These are phyloP conservation scores for Loxodonta africana DNA, from an alignment of 2,113 vertebrate species.

Conservation along the genomic window DNA sequence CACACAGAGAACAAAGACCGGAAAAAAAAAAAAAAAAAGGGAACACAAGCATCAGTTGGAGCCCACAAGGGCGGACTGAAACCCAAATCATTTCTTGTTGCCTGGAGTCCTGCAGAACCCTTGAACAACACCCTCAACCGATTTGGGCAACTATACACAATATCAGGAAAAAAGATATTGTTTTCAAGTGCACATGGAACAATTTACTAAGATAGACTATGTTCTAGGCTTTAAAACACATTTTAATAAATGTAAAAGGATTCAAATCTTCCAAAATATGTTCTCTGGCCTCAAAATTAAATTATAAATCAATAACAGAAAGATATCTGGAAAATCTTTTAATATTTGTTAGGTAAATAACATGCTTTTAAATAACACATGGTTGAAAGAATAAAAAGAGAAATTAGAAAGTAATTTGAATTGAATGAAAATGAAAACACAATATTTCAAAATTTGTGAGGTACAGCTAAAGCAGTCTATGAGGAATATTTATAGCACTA, in stretches of 20 bases:
- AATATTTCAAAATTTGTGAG: background rate
- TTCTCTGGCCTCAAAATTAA: background rate
- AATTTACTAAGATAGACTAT: background rate
- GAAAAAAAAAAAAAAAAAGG: background rate
- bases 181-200: background rate
- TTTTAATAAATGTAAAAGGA: background rate
- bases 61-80: background rate
- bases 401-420: constrained; percentile 1
- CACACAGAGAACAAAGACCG: background rate
- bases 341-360: background rate
- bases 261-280: background rate
- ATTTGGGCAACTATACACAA: background rate
- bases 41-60: background rate
- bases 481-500: background rate
- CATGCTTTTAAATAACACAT: background rate
- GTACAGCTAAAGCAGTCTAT: background rate
- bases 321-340: background rate
- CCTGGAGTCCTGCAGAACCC: background rate
- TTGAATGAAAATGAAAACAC: background rate
- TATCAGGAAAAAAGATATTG: background rate
- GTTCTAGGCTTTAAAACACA: constrained; percentile 4
- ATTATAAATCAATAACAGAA: background rate
- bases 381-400: background rate
- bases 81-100: background rate
- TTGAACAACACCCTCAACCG: background rate